phyloP scores from a whole-genome alignment of 1,140 invertebrate species.

The Agrypnia vestita region DNA sequence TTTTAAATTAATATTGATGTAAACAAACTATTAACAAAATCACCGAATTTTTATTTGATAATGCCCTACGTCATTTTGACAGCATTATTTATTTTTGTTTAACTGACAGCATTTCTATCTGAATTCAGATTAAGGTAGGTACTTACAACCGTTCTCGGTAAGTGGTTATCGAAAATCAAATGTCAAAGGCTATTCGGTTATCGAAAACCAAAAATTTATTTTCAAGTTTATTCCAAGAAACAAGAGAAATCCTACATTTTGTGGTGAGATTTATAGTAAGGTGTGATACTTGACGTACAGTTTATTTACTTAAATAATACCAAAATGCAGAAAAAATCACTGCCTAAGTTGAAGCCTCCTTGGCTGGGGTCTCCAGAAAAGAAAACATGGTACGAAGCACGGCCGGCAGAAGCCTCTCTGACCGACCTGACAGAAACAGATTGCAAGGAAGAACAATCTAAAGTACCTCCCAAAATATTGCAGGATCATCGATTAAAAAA shows the following conservation, averaged over 20 bases:
- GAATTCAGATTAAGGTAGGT: no score
- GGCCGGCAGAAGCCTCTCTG: neutral
- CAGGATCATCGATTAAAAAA: constrained; percentile 63
- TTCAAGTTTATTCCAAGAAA: neutral
- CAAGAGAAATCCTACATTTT: neutral
- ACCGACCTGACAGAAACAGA: constrained; percentile 9
- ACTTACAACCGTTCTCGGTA: no score
- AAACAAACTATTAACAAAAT: no score
- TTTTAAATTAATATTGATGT: no score
- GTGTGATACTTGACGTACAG: neutral
- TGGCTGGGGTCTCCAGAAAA: neutral
- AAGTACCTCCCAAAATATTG: neutral
- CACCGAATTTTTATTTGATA: no score
- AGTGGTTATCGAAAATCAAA: no score
- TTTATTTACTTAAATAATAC: neutral
- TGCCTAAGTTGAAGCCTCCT: constrained; percentile 23
- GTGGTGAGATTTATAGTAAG: neutral
- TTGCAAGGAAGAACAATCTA: neutral
- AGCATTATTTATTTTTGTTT: no score
- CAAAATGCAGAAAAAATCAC: neutral
- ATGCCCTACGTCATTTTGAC: no score
- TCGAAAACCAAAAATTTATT: no score
- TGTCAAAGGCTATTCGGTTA: no score
- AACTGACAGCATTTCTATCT: no score
- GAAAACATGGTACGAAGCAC: constrained; percentile 5